Percentiles rank a stretch among this genome's conserved stretches.
Evolutionary conservation across 2,888 invertebrate species (phyloP).

Genomic region (Piscicola geometra): DNA sequence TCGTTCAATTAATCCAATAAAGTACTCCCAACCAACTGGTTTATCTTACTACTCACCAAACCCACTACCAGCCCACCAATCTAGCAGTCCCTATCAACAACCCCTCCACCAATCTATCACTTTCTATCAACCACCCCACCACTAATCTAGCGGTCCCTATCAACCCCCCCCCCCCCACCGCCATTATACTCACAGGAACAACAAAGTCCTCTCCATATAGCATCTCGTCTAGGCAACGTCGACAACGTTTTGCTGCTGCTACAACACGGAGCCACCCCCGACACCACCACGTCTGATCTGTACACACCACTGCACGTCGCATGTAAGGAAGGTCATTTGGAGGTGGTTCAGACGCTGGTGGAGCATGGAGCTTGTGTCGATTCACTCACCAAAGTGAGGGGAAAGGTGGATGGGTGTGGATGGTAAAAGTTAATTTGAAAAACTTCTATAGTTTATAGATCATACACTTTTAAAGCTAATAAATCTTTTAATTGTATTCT

Average conservation of each 20-base stretch:
- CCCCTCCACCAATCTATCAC: too few relatives aligned
- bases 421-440: too few relatives aligned
- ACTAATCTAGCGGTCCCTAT: too few relatives aligned
- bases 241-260: slow-evolving; percentile 93
- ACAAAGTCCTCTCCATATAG: slow-evolving; percentile 97
- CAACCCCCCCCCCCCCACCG: too few relatives aligned
- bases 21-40: too few relatives aligned
- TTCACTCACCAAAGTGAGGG: slow-evolving; percentile 25
- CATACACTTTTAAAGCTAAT: too few relatives aligned
- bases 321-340: slow-evolving; percentile 79
- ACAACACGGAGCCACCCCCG: slow-evolving; percentile 93
- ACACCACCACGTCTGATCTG: slow-evolving; percentile 89
- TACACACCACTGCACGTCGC: slow-evolving; percentile 98
- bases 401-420: too few relatives aligned
- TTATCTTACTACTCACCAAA: too few relatives aligned
- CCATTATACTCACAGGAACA: slow-evolving; percentile 63
- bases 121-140: slow-evolving; percentile 15
- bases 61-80: neutral
- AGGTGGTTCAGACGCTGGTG: slow-evolving; percentile 88
- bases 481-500: too few relatives aligned
- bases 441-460: too few relatives aligned
- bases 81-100: too few relatives aligned
- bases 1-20: too few relatives aligned
- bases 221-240: slow-evolving; percentile 87
- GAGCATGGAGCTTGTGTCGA: slow-evolving; percentile 75